These are phyloP conservation scores for Scytalopus superciliaris DNA, from an alignment of 2,113 vertebrate genomes.

Conservation along the genomic window DNA sequence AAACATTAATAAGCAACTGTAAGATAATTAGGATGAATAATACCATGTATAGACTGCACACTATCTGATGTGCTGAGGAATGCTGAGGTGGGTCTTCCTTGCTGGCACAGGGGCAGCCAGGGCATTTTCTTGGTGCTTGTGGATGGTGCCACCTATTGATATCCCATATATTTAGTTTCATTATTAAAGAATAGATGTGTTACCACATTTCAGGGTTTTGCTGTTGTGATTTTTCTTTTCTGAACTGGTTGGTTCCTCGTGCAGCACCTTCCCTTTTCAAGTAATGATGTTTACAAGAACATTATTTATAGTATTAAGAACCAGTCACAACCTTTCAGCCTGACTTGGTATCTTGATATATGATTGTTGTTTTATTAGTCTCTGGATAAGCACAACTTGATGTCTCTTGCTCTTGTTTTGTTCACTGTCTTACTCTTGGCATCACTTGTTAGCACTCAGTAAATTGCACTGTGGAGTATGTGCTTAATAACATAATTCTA, in stretches of 20 bases:
- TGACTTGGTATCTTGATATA: not conserved
- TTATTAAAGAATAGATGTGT: not conserved
- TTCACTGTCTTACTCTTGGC: not conserved
- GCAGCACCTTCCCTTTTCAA: not conserved
- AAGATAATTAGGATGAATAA: not conserved
- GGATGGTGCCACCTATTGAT: constrained; percentile 54
- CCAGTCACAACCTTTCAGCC: not conserved
- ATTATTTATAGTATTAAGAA: not conserved
- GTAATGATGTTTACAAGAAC: not conserved
- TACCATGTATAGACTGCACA: not conserved
- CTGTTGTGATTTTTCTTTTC: not conserved
- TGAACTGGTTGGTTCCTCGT: not conserved
- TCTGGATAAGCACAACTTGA: not conserved
- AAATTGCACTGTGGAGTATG: not conserved
- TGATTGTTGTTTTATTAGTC: not conserved
- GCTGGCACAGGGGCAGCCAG: fast-evolving
- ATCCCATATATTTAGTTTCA: not conserved
- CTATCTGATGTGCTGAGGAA: not conserved
- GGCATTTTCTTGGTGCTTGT: not conserved
- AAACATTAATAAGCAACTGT: not conserved
- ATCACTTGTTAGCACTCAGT: not conserved
- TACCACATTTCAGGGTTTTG: not conserved
- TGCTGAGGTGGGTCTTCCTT: not conserved
- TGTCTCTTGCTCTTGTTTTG: not conserved
- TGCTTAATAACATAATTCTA: not conserved